Evolutionary conservation across 2,888 invertebrate species (phyloP).

Genomic region (Liodrosophila aerea): DNA sequence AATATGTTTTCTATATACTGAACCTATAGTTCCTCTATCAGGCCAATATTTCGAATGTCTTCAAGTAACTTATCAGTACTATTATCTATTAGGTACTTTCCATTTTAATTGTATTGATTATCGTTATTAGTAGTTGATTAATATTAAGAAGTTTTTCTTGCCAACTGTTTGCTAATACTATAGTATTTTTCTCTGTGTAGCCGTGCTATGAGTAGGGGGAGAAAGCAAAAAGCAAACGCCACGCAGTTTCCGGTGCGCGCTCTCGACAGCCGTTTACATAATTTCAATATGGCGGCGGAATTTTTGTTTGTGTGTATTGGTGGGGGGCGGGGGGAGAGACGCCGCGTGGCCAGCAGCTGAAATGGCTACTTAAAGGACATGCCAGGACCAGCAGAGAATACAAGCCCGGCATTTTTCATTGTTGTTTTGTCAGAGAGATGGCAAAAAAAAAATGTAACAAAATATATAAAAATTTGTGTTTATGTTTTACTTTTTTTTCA

Average conservation of each 20-base stretch:
- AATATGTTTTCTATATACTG: no score
- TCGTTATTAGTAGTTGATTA: no score
- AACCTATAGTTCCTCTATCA: no score
- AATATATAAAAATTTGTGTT: conserved; percentile 63
- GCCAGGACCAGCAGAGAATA: conserved; percentile 21
- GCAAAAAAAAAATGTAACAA: conserved; percentile 52
- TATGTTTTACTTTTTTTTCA: conserved; percentile 58
- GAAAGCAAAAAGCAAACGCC: conserved; percentile 4
- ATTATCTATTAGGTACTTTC: no score
- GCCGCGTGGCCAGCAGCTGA: conserved; percentile 60
- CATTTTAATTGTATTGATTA: no score
- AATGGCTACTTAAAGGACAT: conserved; percentile 62
- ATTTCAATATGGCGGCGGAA: conserved; percentile 66
- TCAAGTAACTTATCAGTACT: no score
- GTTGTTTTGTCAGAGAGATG: conserved; percentile 40
- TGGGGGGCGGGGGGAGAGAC: conserved; percentile 11
- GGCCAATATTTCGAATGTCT: no score
- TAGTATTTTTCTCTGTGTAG: no score
- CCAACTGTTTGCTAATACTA: no score
- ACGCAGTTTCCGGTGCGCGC: conserved; percentile 52
- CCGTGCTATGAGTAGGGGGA: no score
- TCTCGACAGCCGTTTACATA: conserved; percentile 62
- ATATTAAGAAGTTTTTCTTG: no score
- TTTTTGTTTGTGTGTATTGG: conserved; percentile 14
- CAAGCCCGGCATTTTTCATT: conserved; percentile 36